Evolutionary conservation across 1,140 invertebrate species (phyloP).

Genomic region (Cyclargus thomasi): DNA sequence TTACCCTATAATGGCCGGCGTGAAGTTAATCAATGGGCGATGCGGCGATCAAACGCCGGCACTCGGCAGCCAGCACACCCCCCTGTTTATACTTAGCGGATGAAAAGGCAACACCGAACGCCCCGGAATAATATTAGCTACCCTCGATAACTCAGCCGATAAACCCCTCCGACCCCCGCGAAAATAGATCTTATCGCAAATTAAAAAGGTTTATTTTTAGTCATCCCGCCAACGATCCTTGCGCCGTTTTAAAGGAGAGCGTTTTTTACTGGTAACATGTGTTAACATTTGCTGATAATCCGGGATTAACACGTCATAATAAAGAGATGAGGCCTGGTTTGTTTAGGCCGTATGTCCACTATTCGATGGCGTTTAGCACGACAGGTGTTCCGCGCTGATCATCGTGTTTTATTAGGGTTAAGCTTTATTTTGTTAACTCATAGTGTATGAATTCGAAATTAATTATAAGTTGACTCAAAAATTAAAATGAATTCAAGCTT

Average conservation of each 20-base stretch:
- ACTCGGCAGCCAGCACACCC: slow-evolving; percentile 43
- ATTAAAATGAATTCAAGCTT: too few relatives aligned
- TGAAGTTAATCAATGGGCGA: slow-evolving; percentile 66
- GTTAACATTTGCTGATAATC: slow-evolving; percentile 75
- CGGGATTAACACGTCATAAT: slow-evolving; percentile 74
- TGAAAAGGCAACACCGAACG: slow-evolving; percentile 73
- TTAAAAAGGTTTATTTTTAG: slow-evolving; percentile 32
- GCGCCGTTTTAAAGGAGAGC: slow-evolving; percentile 31
- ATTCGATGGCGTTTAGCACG: slow-evolving; percentile 59
- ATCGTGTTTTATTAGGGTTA: slow-evolving; percentile 45
- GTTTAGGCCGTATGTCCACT: slow-evolving; percentile 64
- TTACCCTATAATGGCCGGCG: slow-evolving; percentile 45
- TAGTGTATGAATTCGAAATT: neutral
- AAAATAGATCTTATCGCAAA: slow-evolving; percentile 36
- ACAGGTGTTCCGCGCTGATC: slow-evolving; percentile 60
- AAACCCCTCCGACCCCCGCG: slow-evolving; percentile 27
- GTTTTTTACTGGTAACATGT: slow-evolving; percentile 72
- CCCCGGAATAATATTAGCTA: slow-evolving; percentile 73
- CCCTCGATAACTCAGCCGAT: slow-evolving; percentile 66
- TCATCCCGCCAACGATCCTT: slow-evolving; percentile 25
- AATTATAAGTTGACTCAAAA: too few relatives aligned
- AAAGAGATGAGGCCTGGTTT: slow-evolving; percentile 71
- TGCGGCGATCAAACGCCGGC: slow-evolving; percentile 59
- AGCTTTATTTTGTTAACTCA: neutral
- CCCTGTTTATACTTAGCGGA: slow-evolving; percentile 72